Evolutionary conservation across 2,888 invertebrate species (phyloP).

Genomic region (Drosophila mimica): DNA sequence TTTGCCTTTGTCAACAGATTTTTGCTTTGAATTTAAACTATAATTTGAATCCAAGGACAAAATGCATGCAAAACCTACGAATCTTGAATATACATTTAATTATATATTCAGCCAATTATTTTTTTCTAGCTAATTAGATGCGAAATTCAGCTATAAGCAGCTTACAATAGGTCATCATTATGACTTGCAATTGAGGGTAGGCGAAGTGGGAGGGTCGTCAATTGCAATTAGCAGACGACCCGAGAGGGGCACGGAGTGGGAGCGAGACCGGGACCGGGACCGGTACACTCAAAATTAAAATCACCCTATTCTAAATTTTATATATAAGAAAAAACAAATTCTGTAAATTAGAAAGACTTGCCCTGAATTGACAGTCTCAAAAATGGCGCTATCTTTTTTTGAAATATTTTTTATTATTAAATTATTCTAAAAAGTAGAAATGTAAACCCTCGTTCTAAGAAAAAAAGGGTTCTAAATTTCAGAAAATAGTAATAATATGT

Average conservation of each 20-base stretch:
- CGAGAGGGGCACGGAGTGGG: not conserved
- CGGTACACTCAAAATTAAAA: not conserved
- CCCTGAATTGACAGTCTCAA: not conserved
- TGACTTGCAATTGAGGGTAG: not conserved
- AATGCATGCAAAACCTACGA: not conserved
- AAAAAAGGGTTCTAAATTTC: too few species aligned
- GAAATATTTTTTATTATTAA: not conserved
- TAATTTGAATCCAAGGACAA: not conserved
- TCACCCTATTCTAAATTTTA: too few species aligned
- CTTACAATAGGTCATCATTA: not conserved
- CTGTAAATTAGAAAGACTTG: not conserved
- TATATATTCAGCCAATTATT: not conserved
- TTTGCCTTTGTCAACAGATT: not conserved
- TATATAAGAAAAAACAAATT: not conserved
- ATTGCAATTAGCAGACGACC: slow-evolving; percentile 56
- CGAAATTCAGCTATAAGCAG: slow-evolving; percentile 12
- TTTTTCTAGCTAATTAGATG: slow-evolving; percentile 32
- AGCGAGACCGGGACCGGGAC: not conserved
- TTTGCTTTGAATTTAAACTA: too few species aligned
- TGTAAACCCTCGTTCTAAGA: not conserved
- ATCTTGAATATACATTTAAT: too few species aligned
- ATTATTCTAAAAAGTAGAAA: not conserved
- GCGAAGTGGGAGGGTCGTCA: slow-evolving; percentile 15
- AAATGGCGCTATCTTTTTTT: not conserved
- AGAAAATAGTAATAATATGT: not conserved